Conservation (phyloP, 2,888 invertebrate genomes). For the Tanypteryx hageni region DNA sequence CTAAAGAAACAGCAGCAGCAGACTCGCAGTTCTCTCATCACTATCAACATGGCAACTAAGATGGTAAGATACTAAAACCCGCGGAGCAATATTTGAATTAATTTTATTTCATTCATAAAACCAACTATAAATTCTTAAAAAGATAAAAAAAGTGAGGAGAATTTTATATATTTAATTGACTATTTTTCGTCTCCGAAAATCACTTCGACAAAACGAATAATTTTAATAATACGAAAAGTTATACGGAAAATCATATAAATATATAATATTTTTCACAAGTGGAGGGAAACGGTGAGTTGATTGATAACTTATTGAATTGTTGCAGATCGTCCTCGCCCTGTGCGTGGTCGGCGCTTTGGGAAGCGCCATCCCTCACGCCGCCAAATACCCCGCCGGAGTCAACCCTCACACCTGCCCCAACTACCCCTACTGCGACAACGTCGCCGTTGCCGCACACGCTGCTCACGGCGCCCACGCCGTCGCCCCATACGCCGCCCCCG, state of each 20-base stretch:
- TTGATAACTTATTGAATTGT: no score
- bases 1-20: not conserved
- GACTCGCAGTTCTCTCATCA: not conserved
- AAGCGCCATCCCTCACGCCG: slow-evolving; percentile 24
- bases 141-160: no score
- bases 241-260: no score
- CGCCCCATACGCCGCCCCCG: slow-evolving; percentile 51
- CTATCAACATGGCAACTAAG: not conserved
- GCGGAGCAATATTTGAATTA: no score
- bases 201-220: no score
- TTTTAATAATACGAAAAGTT: no score
- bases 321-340: slow-evolving; percentile 49
- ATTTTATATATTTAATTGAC: no score
- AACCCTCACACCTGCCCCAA: slow-evolving; percentile 57
- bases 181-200: no score
- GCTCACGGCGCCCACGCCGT: slow-evolving; percentile 33
- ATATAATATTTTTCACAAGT: no score
- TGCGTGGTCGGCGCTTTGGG: slow-evolving; percentile 53
- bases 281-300: no score
- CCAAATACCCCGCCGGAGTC: slow-evolving; percentile 52
- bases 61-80: not conserved
- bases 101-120: no score
- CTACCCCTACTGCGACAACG: slow-evolving; percentile 60
- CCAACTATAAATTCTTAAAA: no score
- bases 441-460: not conserved